phyloP scores from a whole-genome alignment of 1,140 invertebrate species.

The Pemphigus obesinymphae region DNA sequence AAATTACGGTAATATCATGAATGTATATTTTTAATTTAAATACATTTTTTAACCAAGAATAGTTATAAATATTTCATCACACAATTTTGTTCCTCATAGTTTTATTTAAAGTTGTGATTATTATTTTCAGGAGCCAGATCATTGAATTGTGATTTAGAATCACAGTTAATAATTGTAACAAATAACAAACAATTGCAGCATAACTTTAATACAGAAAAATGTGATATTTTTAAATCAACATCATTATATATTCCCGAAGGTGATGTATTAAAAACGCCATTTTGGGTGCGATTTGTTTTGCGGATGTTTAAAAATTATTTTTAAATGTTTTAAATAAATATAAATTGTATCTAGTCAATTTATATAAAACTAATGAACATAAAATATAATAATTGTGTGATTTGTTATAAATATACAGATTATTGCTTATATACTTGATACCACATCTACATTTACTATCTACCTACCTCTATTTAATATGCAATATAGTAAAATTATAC shows the following conservation, averaged over 20 bases:
- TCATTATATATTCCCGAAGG: conserved; percentile 42
- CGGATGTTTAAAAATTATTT: conserved; percentile 46
- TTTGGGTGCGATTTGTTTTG: conserved; percentile 45
- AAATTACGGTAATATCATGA: conserved; percentile 76
- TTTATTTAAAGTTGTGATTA: conserved; percentile 46
- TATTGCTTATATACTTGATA: too few relatives aligned
- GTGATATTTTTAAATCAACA: conserved; percentile 56
- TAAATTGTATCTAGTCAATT: background rate
- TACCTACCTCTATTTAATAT: too few relatives aligned
- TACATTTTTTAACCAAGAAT: too few relatives aligned
- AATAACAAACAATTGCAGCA: conserved; percentile 67
- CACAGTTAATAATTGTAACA: conserved; percentile 84
- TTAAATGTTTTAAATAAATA: background rate
- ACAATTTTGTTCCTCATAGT: background rate
- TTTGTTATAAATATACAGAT: too few relatives aligned
- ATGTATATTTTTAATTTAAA: too few relatives aligned
- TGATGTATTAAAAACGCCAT: conserved; percentile 36
- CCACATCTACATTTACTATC: too few relatives aligned
- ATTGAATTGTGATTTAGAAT: conserved; percentile 86
- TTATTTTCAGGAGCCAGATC: conserved; percentile 61
- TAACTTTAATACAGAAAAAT: conserved; percentile 62
- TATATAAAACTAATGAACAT: too few relatives aligned
- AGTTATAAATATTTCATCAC: background rate
- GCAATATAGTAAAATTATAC: too few relatives aligned
- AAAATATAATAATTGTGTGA: too few relatives aligned